A percentile compares a stretch with the other conserved stretches of the same genome.
Conservation (phyloP, 2,113 vertebrate genomes). For the Crotalus horridus region DNA sequence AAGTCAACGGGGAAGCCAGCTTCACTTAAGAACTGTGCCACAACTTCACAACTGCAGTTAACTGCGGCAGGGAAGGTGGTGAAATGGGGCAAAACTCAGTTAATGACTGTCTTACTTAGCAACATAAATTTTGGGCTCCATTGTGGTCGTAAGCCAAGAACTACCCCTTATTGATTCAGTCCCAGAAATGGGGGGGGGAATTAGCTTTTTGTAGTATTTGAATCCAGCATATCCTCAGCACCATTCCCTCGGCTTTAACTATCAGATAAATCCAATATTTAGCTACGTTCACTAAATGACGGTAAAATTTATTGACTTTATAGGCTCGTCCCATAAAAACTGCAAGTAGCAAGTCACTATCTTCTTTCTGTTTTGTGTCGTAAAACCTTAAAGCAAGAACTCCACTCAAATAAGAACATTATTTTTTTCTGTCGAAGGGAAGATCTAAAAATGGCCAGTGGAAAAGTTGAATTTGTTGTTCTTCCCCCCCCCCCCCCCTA, state of each 20-base stretch:
- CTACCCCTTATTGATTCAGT: background rate
- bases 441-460: conserved; percentile 19
- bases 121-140: background rate
- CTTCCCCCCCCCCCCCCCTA: background rate
- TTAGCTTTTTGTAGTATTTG: background rate
- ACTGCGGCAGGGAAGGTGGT: background rate
- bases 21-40: background rate
- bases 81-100: background rate
- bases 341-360: background rate
- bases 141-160: background rate
- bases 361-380: conserved; percentile 7
- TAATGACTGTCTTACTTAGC: background rate
- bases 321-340: background rate
- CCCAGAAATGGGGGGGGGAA: background rate
- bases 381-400: conserved; percentile 25
- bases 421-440: conserved; percentile 32
- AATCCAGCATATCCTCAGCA: background rate
- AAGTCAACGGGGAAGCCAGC: no score
- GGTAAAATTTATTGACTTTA: conserved; percentile 14
- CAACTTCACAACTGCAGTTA: background rate
- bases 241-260: background rate
- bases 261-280: conserved; percentile 21
- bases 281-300: conserved; percentile 28
- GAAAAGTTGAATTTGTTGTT: conserved; percentile 31
- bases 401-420: background rate